Conservation (phyloP, 2,888 invertebrate genomes). For the Charanyca ferruginea region DNA sequence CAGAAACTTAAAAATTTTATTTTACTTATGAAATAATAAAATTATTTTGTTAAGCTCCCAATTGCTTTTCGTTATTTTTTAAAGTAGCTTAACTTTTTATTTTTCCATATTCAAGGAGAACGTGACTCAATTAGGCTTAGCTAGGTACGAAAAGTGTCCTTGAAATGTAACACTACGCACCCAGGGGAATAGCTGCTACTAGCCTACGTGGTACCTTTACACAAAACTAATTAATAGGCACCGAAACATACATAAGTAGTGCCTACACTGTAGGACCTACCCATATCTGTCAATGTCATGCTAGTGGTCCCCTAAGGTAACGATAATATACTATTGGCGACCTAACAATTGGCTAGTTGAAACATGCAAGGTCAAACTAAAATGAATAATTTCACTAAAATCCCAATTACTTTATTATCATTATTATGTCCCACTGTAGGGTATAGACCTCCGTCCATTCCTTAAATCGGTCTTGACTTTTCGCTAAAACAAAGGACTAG, state of each 20-base stretch:
- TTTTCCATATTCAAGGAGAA: conserved; percentile 16
- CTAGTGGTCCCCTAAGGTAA: conserved; percentile 26
- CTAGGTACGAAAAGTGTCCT: conserved; percentile 42
- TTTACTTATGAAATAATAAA: not conserved
- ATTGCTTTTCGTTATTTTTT: not conserved
- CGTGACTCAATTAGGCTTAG: conserved; percentile 40
- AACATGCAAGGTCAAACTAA: not conserved
- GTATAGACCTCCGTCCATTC: no score
- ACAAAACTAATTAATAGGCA: conserved; percentile 46
- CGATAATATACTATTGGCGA: conserved; percentile 13
- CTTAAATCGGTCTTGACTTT: no score
- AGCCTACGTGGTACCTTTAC: conserved; percentile 38
- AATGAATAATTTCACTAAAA: not conserved
- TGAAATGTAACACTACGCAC: conserved; percentile 41
- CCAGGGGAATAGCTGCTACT: conserved; percentile 46
- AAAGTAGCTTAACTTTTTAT: not conserved
- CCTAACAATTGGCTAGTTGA: conserved; percentile 4
- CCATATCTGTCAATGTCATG: conserved; percentile 31
- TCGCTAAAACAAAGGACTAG: no score
- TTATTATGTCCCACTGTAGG: no score
- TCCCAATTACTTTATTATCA: no score
- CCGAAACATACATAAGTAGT: conserved; percentile 22
- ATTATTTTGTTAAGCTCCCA: not conserved
- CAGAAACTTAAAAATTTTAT: not conserved
- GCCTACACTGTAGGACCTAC: conserved; percentile 8